These are phyloP conservation scores for Ethmia dodecea DNA, from an alignment of 2,888 invertebrate genomes.

Conservation along the genomic window DNA sequence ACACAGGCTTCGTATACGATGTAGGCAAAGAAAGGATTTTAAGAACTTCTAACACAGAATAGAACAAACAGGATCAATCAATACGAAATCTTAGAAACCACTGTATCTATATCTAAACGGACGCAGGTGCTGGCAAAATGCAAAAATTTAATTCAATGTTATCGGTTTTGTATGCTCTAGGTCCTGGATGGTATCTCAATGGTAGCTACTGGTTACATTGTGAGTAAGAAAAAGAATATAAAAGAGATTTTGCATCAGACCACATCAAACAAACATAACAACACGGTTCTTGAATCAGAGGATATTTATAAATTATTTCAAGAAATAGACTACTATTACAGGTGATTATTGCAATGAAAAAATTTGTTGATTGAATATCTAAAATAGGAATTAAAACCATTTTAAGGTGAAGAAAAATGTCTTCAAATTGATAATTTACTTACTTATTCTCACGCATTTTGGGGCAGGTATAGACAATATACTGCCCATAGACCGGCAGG, in stretches of 20 bases:
- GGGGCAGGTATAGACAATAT: no score
- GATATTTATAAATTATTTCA: conserved; percentile 36
- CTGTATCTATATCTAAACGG: not conserved
- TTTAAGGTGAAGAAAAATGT: no score
- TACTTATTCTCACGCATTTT: no score
- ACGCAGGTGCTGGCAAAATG: not conserved
- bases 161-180: conserved; percentile 19
- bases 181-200: conserved; percentile 29
- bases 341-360: conserved; percentile 22
- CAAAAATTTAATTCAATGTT: not conserved
- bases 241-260: not conserved
- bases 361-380: no score
- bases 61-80: not conserved
- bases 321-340: conserved; percentile 33
- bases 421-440: no score
- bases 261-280: conserved; percentile 11
- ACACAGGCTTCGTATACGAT: no score
- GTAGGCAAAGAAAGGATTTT: no score
- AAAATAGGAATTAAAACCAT: no score
- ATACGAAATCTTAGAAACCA: not conserved
- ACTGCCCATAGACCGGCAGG: no score
- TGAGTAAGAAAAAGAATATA: not conserved
- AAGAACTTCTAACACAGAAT: no score
- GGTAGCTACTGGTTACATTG: conserved; percentile 32
- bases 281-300: conserved; percentile 21